A percentile compares a stretch with the other conserved stretches of the same genome.
Evolutionary conservation across 1,140 invertebrate genomes (phyloP).

Genomic region (Leucophenga varia): DNA sequence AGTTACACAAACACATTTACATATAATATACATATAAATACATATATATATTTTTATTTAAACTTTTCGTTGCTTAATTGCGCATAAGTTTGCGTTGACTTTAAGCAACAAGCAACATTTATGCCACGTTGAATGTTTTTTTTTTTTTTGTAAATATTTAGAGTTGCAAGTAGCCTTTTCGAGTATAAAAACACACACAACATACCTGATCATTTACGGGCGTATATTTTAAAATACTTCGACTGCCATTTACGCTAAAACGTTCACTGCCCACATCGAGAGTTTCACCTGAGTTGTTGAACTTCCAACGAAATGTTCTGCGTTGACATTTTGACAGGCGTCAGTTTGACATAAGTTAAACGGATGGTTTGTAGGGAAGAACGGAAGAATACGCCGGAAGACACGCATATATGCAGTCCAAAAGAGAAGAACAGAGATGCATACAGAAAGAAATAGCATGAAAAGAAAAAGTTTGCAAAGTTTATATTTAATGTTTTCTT

Average conservation of each 20-base stretch:
- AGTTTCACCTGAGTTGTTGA: slow-evolving; percentile 85
- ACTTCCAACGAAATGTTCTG: slow-evolving; percentile 83
- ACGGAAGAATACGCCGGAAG: neutral
- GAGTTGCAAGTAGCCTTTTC: no score
- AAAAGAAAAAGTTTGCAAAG: slow-evolving; percentile 41
- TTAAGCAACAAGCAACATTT: no score
- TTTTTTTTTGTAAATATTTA: no score
- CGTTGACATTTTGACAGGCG: slow-evolving; percentile 49
- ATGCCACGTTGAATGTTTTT: no score
- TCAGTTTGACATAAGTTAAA: slow-evolving; percentile 15
- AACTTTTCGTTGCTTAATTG: slow-evolving; percentile 29
- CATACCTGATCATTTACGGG: slow-evolving; percentile 64
- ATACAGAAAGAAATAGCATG: slow-evolving; percentile 16
- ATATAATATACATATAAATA: no score
- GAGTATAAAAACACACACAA: no score
- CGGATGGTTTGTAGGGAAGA: neutral
- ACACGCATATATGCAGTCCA: slow-evolving; percentile 14
- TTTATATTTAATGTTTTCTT: no score
- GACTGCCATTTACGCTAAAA: slow-evolving; percentile 69
- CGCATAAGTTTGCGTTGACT: slow-evolving; percentile 7
- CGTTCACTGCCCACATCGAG: slow-evolving; percentile 73
- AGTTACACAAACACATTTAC: neutral
- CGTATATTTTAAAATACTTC: slow-evolving; percentile 70
- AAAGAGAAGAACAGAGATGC: neutral
- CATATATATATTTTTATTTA: slow-evolving; percentile 19